Evolutionary conservation across 2,113 vertebrate genomes (phyloP).

Genomic region (Agapornis roseicollis): DNA sequence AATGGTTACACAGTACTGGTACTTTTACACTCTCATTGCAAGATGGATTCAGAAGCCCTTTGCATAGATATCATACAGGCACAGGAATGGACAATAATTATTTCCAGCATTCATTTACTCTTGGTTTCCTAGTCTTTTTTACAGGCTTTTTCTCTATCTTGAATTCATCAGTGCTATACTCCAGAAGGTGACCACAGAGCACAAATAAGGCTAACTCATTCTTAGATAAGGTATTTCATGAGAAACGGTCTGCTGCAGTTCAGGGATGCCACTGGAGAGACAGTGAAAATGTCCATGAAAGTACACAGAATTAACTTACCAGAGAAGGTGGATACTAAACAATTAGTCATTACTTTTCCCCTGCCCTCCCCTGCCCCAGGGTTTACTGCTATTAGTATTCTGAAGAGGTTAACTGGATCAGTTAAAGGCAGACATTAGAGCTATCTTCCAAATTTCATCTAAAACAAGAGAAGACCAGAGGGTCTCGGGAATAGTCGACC

Average conservation of each 20-base stretch:
- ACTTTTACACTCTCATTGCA: background rate
- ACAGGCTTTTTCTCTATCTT: background rate
- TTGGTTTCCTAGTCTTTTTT: background rate
- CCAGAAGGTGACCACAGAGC: background rate
- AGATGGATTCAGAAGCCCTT: background rate
- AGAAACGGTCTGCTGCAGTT: background rate
- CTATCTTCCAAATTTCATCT: background rate
- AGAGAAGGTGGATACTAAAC: background rate
- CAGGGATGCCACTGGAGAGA: background rate
- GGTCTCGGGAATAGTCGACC: background rate
- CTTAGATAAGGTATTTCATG: background rate
- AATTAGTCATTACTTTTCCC: background rate
- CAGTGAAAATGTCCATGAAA: background rate
- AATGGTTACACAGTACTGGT: background rate
- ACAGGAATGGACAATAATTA: background rate
- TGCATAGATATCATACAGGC: background rate
- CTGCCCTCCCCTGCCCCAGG: background rate
- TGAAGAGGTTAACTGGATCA: background rate
- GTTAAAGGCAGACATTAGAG: background rate
- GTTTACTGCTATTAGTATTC: background rate
- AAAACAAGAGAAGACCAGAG: background rate
- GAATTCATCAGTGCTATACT: fast-evolving
- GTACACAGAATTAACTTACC: background rate
- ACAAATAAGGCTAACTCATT: background rate
- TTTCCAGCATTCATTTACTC: fast-evolving